These are phyloP conservation scores for Harpegnathos saltator DNA, from an alignment of 1,140 invertebrate genomes.

Conservation along the genomic window DNA sequence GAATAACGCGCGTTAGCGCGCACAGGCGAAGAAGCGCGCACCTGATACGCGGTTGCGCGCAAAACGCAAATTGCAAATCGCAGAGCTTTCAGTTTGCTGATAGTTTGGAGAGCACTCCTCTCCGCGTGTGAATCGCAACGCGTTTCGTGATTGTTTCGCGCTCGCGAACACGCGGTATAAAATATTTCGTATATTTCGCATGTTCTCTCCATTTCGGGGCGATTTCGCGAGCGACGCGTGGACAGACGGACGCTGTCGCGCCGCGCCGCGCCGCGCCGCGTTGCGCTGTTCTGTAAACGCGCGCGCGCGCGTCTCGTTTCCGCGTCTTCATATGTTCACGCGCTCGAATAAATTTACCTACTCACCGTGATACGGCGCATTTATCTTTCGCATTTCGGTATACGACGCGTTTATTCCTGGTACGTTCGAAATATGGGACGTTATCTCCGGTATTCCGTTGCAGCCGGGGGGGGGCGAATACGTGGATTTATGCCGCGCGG, in stretches of 20 bases:
- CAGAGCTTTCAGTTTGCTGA: too few species aligned
- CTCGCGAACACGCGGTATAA: too few species aligned
- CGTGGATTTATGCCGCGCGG: constrained; percentile 48
- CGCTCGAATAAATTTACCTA: constrained; percentile 47
- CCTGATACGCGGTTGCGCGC: too few species aligned
- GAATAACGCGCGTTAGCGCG: too few species aligned
- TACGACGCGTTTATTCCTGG: constrained; percentile 41
- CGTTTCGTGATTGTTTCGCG: too few species aligned
- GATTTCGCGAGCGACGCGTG: background rate
- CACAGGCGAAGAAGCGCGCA: too few species aligned
- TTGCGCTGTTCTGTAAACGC: background rate
- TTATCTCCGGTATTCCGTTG: constrained; percentile 51
- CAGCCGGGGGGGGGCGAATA: background rate
- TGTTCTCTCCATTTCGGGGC: too few species aligned
- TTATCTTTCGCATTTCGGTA: constrained; percentile 49
- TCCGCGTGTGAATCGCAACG: background rate
- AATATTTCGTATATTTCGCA: background rate
- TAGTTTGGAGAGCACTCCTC: too few species aligned
- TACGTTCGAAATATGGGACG: constrained; percentile 54
- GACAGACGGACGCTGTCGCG: background rate
- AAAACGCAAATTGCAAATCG: too few species aligned
- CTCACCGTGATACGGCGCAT: constrained; percentile 44
- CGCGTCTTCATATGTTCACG: background rate
- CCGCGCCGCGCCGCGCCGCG: too few species aligned
- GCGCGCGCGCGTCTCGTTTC: background rate